Base-by-base conservation (phyloP, 2,888 invertebrate species). In the Caenorhabditis plicata region DNA sequence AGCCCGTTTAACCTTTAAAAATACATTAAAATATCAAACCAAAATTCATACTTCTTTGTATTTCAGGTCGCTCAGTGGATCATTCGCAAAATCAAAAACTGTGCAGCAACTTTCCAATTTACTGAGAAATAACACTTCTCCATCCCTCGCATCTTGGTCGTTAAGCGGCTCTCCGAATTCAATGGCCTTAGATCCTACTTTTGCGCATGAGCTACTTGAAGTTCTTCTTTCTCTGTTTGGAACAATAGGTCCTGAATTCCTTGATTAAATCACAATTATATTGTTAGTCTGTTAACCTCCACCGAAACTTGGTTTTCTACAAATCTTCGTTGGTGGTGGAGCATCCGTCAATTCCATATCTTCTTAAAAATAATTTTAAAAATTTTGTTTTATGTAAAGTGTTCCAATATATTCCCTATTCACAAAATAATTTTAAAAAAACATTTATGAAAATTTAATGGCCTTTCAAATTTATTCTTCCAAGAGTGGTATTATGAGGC, bases 81-180 rank as follows among this genome's bases (percentile, higher is more conserved):
- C 88, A 85, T 92, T 89, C 7, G 78, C 65, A 85, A 99, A 99
- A 86, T 99, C 98, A 86, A 96, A 99, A 65, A 95, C 88, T 74
- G 95, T 92, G 84, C 93, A 93, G 84, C 98, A 98, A 86, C 98
- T 96, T 74, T 91, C 88, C 76, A 99, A 85, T 85, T 98, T 98
- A 82, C 93, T 90, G 73, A 95, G 89, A 84, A 98, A 95, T 70
- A 98, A 85, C 71, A 94, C 93, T 84, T 96, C 96, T 80, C 93
- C 89, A 83, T 96, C 95, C 8, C 50, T 33, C 15, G 50, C 52
- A 3, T 62, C 63, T n/a, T n/a, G n/a, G n/a, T n/a, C n/a, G n/a
- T n/a, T n/a, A n/a, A n/a, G n/a, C n/a, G n/a, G n/a, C n/a, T n/a
- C n/a, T n/a, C n/a, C n/a, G n/a, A n/a, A n/a, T n/a, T n/a, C n/a